Base-by-base conservation (phyloP, 1,140 invertebrate species). In the Drosophila tsacasi region DNA sequence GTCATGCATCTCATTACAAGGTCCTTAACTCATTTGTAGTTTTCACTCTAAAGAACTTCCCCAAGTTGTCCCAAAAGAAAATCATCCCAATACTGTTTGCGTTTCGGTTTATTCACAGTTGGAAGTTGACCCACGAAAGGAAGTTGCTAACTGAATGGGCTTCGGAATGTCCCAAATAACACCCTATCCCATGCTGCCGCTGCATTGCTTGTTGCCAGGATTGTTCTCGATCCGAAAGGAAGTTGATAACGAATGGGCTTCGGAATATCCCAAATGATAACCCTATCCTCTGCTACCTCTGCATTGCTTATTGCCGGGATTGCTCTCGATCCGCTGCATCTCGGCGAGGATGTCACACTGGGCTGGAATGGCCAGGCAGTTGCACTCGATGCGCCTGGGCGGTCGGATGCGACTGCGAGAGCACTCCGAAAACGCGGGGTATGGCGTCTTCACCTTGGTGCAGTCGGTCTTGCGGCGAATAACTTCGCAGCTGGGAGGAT, bases 371-470 rank as follows among this genome's bases (percentile, higher is more conserved):
- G 12, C 49, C 9, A 62, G 40, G 55, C 85, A 90, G 1, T 32
- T 17, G 55, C 85, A 90, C 25, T 90, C 85, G 7, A 25, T 35
- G 4, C 62, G 72, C 0, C 19, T 42, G 6, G 27, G 32, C n/a
- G 40, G 63, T 25, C 2, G 17, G 0, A 15, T 25, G 32, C 1
- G 27, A 8, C 5, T 30, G 17, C 23, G 81, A 12, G 47, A 8
- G 49, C 84, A 89, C 40, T 89, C 85, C 0, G 85, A 91, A 35
- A 68, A 90, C 4, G 81, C 58, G 0, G 85, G 85, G 40, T 91
- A 90, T 0, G 86, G 85, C 0, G 86, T n/a, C 12, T 67, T 74
- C 2, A 66, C 66, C 32, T 86, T 90, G 3, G 12, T 40, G 59
- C 85, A 90, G 7, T 57, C 49, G 0, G 47, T 44, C 2, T 50